Base-by-base conservation (phyloP, 1,140 invertebrate species). In the Aleiodes sp. region DNA sequence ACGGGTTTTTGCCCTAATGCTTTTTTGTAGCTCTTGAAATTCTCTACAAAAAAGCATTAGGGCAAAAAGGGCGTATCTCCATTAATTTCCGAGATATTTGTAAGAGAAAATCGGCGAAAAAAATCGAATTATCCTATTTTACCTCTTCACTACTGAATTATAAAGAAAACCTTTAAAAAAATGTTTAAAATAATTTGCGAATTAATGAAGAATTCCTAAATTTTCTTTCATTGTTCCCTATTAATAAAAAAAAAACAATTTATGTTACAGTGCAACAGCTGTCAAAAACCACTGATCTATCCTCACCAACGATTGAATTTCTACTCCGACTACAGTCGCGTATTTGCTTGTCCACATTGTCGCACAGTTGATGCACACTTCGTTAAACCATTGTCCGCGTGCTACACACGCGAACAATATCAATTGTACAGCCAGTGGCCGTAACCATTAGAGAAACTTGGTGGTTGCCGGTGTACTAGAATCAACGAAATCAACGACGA, bases 261-360 rank as follows among this genome's bases (percentile, higher is more conserved):
- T 86, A 74, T 81, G 73, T 87, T 88, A 2, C 88, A 96, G 94
- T 97, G 96, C 88, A 96, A 95, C 88, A 92, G 89, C 78, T 97
- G 95, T 88, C 92, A 91, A 84, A 93, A 94, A 84, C 90, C 94
- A 19, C 89, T 97, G 62, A 92, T 96, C 77, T 91, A 93, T 78
- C 93, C 94, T 7, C 92, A 94, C 77, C 94, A 96, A 85, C 90
- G 94, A 73, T 87, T 97, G 70, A 94, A 94, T 86, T 98, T 92
- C 89, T 97, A 96, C 89, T 97, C 95, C 74, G 95, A 98, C 86
- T 98, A 98, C 88, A 97, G 95, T 83, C 94, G 95, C 78, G 91
- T 93, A 75, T 91, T 96, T 76, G 91, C 93, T 65, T 99, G 97
- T 87, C 95, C 94, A 7, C 93, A 94, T 82, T 99, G 96, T 88